A percentile compares a stretch with the other conserved stretches of the same genome.
Evolutionary conservation across 2,797 vertebrate species (phyloP).

Genomic region (Pogoniulus pusillus): DNA sequence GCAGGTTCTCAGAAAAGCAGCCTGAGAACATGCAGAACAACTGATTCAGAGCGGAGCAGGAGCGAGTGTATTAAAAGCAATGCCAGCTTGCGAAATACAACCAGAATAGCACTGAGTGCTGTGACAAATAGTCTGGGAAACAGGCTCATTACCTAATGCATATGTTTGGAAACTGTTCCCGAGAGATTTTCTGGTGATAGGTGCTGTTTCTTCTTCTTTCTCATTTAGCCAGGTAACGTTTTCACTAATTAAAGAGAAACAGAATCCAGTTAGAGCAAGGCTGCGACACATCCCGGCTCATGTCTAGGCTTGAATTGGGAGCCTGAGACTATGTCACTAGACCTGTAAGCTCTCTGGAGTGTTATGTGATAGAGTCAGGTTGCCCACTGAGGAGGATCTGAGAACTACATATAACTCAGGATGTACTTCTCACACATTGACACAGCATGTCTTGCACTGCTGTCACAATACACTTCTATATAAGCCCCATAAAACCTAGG

Average conservation of each 20-base stretch:
- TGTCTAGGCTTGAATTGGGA: background rate
- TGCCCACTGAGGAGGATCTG: background rate
- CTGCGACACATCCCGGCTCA: background rate
- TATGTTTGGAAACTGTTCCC: conserved; percentile 56
- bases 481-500: background rate
- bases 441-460: background rate
- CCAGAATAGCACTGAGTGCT: conserved; percentile 36
- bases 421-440: background rate
- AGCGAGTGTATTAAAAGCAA: background rate
- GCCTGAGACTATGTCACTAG: background rate
- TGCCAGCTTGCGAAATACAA: conserved; percentile 29
- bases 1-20: background rate
- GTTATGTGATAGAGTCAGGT: background rate
- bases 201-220: conserved; percentile 43
- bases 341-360: background rate
- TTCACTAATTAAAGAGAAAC: conserved; percentile 27
- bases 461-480: background rate
- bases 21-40: background rate
- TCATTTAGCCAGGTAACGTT: conserved; percentile 44
- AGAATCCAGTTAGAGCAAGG: background rate
- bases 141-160: conserved; percentile 45
- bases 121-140: conserved; percentile 43
- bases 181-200: conserved; percentile 25
- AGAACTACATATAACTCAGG: background rate
- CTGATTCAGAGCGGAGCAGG: conserved; percentile 29